Evolutionary conservation across 2,888 invertebrate species (phyloP), one percentile per base, ranked within the genome.

Genomic region (Drosophila helvetica): DNA sequence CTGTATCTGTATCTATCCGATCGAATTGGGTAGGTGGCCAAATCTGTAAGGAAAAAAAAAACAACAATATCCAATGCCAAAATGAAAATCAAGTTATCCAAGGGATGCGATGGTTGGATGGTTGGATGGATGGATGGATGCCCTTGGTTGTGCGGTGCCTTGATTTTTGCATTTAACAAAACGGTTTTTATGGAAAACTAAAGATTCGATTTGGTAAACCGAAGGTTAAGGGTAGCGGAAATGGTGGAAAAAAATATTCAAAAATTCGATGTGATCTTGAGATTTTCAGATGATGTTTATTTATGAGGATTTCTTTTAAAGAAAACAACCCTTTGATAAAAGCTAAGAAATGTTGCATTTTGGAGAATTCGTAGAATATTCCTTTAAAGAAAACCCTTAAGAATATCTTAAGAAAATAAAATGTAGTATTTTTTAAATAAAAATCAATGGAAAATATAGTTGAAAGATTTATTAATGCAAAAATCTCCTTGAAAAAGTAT

Each of bases 61-160:
- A 60, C 61, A 63, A 60, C 61, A 62, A 47, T 42, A 48, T 51
- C 55, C 81, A 79, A 81, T 80, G 71, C 64, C 82, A 77, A 62
- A 66, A 66, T 71, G 57, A 62, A 72, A 72, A 71, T 71, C 62
- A 71, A 50, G 67, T 54, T 43, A 38, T 38, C 38, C 38, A 38
- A 38, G 38, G 38, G 38, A 38, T 38, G 38, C 38, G 15, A 38
- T 38, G 38, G 15, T 7, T 38, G 38, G 7, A 27, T 25, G 7
- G 2, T 15, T n/a, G 38, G 15, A n/a, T 38, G 38, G 7, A 27
- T 25, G 7, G 2, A 38, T n/a, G 15, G 6, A 15, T 38, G 38
- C 38, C 38, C 38, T 38, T 38, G 38, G n/a, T 7, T 15, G 38
- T 38, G 7, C 38, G 38, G 38, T 38, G 38, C 7, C n/a, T 38